These are phyloP conservation scores for Fragum sueziense DNA, from an alignment of 2,888 invertebrate species.

Conservation along the genomic window DNA sequence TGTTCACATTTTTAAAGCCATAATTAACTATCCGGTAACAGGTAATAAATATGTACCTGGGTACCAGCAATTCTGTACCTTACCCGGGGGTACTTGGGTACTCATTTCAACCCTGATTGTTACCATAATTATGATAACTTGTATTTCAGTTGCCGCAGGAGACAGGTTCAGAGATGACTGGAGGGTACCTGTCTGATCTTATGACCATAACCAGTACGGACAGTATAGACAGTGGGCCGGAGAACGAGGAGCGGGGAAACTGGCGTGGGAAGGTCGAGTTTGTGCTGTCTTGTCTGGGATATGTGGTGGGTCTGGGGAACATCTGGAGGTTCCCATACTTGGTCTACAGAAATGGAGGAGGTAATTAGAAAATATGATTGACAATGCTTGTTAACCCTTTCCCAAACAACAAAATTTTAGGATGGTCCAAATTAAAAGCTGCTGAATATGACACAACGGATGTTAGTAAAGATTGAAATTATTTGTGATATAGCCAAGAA, in stretches of 20 bases:
- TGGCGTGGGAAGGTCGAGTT: constrained; percentile 85
- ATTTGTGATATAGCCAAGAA: no score
- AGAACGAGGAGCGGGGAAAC: constrained; percentile 80
- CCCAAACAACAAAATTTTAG: no score
- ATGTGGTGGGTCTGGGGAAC: constrained; percentile 86
- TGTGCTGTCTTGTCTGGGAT: constrained; percentile 85
- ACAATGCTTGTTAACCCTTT: background rate
- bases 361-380: constrained; percentile 62
- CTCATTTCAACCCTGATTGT: no score
- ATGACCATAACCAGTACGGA: constrained; percentile 73
- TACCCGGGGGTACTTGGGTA: no score
- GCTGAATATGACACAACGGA: no score
- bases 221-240: constrained; percentile 79
- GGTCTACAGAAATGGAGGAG: constrained; percentile 81
- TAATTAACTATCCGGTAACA: no score
- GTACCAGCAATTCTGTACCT: no score
- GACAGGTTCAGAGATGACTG: constrained; percentile 62
- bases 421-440: no score
- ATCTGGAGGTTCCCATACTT: constrained; percentile 89
- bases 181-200: constrained; percentile 72
- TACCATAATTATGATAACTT: background rate
- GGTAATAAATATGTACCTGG: no score
- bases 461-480: no score
- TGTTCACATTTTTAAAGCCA: no score
- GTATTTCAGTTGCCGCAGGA: constrained; percentile 51